phyloP scores from a whole-genome alignment of 2,113 vertebrate species.

The Apeltes quadracus region DNA sequence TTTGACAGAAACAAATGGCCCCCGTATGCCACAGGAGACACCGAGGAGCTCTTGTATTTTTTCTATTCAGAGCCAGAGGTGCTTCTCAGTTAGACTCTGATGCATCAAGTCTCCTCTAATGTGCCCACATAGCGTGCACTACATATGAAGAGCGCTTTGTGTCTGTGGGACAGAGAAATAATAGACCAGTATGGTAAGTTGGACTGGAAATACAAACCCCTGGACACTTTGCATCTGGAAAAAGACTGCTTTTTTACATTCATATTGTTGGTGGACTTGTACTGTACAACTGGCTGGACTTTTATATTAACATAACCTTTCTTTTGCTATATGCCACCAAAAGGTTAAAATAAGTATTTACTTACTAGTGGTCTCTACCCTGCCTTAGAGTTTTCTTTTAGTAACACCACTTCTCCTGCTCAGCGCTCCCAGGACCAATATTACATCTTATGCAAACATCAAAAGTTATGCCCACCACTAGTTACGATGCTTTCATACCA shows the following conservation, averaged over 20 bases:
- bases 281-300: background rate
- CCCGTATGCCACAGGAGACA: constrained; percentile 64
- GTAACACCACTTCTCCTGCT: background rate
- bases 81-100: constrained; percentile 47
- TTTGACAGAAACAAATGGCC: constrained; percentile 79
- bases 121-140: constrained; percentile 28
- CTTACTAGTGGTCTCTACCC: background rate
- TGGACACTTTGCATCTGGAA: constrained; percentile 10
- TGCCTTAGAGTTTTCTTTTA: background rate
- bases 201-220: constrained; percentile 1
- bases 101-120: constrained; percentile 40
- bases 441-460: background rate
- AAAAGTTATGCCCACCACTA: background rate
- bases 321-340: background rate
- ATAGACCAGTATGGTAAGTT: background rate
- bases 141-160: background rate
- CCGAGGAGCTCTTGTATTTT: constrained; percentile 54
- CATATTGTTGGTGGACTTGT: background rate
- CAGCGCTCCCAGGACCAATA: background rate
- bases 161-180: background rate
- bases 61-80: constrained; percentile 53
- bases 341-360: background rate
- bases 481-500: background rate
- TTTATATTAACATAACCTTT: too few relatives aligned
- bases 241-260: background rate